Conservation (phyloP, 2,797 vertebrate genomes). For the Nyctibius grandis region DNA sequence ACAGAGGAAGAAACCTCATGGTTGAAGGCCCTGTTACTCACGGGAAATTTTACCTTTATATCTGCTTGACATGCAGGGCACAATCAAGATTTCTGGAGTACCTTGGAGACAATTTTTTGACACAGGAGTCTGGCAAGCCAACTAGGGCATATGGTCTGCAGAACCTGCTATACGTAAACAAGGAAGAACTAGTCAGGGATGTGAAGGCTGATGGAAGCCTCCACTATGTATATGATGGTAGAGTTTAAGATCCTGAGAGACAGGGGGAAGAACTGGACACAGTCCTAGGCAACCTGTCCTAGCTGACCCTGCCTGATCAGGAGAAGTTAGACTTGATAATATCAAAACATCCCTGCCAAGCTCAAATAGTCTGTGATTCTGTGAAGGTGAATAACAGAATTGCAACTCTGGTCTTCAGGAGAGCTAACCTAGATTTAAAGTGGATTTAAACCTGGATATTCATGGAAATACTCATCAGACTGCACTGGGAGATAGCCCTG, state of each 20-base stretch:
- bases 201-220: background rate
- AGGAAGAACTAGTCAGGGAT: background rate
- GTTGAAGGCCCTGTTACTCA: background rate
- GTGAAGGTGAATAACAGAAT: background rate
- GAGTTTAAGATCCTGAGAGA: background rate
- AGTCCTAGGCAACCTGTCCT: background rate
- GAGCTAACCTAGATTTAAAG: background rate
- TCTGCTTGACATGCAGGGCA: background rate
- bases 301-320: background rate
- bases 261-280: background rate
- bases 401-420: background rate
- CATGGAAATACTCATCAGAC: background rate
- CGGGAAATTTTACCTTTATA: background rate
- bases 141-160: background rate
- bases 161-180: background rate
- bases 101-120: background rate
- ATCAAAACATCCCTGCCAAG: background rate
- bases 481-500: background rate
- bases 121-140: background rate
- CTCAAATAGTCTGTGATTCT: background rate
- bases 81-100: background rate
- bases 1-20: background rate
- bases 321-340: background rate
- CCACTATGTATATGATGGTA: background rate
- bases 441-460: no score